Evolutionary conservation across 1,140 invertebrate species (phyloP).

Genomic region (Aphaenogaster floridana): DNA sequence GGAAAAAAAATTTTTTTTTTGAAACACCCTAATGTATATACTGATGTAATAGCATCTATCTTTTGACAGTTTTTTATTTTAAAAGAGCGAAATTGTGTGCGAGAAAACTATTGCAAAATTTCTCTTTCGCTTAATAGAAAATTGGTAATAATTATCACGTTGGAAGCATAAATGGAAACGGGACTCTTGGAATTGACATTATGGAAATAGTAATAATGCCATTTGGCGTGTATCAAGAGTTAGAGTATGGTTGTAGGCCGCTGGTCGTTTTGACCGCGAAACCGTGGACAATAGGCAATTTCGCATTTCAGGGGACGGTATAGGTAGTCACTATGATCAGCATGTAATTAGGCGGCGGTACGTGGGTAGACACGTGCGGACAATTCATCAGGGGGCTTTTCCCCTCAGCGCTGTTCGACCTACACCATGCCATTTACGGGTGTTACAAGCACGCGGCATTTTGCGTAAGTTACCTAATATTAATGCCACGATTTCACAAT

Average conservation of each 20-base stretch:
- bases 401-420: constrained; percentile 76
- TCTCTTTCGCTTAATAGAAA: neutral
- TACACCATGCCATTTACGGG: constrained; percentile 82
- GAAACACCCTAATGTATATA: too few relatives aligned
- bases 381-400: constrained; percentile 85
- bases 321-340: constrained; percentile 85
- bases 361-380: constrained; percentile 85
- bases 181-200: neutral
- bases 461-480: constrained; percentile 80
- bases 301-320: constrained; percentile 82
- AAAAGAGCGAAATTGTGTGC: neutral
- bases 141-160: neutral
- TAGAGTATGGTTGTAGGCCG: constrained; percentile 68
- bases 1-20: too few relatives aligned
- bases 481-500: constrained; percentile 79
- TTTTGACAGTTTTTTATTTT: neutral
- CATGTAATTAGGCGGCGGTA: constrained; percentile 86
- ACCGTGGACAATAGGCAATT: constrained; percentile 83
- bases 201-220: constrained; percentile 51
- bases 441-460: constrained; percentile 81
- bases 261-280: constrained; percentile 80
- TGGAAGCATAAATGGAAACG: neutral
- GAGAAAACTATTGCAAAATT: neutral
- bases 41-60: neutral
- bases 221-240: constrained; percentile 70